Evolutionary conservation across 2,888 invertebrate genomes (phyloP).

Genomic region (Sphaeridia pumilis): DNA sequence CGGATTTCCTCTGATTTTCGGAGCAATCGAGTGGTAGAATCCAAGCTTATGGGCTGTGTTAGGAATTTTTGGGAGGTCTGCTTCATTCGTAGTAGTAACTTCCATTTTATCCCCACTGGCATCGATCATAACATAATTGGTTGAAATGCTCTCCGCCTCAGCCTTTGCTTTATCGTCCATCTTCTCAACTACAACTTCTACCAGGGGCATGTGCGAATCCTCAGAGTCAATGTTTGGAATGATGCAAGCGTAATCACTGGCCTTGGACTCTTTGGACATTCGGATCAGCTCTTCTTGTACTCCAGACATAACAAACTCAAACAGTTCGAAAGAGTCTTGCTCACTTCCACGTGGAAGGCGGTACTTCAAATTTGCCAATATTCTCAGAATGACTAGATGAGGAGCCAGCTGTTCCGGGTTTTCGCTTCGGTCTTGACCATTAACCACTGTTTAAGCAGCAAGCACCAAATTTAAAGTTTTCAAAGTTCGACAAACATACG

Average conservation of each 20-base stretch:
- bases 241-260: slow-evolving; percentile 10
- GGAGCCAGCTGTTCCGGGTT: slow-evolving; percentile 2
- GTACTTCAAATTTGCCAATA: slow-evolving; percentile 12
- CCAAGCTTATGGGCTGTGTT: slow-evolving; percentile 12
- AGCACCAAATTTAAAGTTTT: too few relatives aligned
- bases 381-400: slow-evolving; percentile 9
- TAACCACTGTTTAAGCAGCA: too few relatives aligned
- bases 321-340: slow-evolving; percentile 14
- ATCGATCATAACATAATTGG: neutral
- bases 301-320: slow-evolving; percentile 14
- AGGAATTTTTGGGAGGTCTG: neutral
- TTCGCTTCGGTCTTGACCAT: slow-evolving; percentile 5
- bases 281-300: slow-evolving; percentile 11
- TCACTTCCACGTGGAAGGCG: slow-evolving; percentile 10
- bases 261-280: slow-evolving; percentile 9
- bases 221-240: slow-evolving; percentile 11
- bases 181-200: slow-evolving; percentile 12
- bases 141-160: too few relatives aligned
- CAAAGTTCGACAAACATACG: too few relatives aligned
- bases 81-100: neutral
- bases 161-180: neutral
- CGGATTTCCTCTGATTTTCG: slow-evolving; percentile 2
- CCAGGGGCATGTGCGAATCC: neutral
- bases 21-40: slow-evolving; percentile 9
- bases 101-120: slow-evolving; percentile 9